Evolutionary conservation across 2,113 vertebrate genomes (phyloP), one percentile per base, ranked within the genome.

Genomic region (Apteryx mantelli): DNA sequence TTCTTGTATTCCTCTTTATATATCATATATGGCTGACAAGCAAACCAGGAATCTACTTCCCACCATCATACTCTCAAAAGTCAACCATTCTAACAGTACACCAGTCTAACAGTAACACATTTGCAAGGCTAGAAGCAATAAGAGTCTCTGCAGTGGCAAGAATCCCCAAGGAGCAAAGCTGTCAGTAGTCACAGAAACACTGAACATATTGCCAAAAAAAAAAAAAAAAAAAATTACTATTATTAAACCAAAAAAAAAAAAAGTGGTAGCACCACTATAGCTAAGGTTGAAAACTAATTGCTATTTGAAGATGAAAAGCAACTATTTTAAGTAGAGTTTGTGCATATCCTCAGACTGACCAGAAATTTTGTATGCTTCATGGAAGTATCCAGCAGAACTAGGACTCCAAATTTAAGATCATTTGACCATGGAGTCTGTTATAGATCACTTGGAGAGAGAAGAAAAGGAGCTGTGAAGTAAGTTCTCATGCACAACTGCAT

Each of bases 401-500:
- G 5, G 66, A 16, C 28, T 78, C 32, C 42, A 79, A 46, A 84
- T 56, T 48, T 10, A 74, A 64, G 36, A 80, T 9, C 52, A 50
- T 64, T 82, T 73, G 63, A 81, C 34, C 30, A 63, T 76, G 11
- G 8, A 28, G 34, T 80, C 48, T 34, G 15, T 75, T 69, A 36
- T 60, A 65, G 75, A 82, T 38, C 9, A 32, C 22, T 40, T 28
- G 30, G 60, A 82, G 46, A 81, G 20, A 26, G 42, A 30, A 63
- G 24, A 38, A 74, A 87, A 89, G 17, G 14, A 87, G 32, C 13
- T 2, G 36, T 1, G 22, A 5, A 28, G 14, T 9, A 16, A 85
- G 28, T 64, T 89, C 61, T 1, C 25, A 38, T 65, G 42, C n/a
- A 73, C 0, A 0, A 82, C 9, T 2, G 3, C 6, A 1, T 3